phyloP scores from a whole-genome alignment of 64 coral and sea anemone species.

The Acropora yongei region DNA sequence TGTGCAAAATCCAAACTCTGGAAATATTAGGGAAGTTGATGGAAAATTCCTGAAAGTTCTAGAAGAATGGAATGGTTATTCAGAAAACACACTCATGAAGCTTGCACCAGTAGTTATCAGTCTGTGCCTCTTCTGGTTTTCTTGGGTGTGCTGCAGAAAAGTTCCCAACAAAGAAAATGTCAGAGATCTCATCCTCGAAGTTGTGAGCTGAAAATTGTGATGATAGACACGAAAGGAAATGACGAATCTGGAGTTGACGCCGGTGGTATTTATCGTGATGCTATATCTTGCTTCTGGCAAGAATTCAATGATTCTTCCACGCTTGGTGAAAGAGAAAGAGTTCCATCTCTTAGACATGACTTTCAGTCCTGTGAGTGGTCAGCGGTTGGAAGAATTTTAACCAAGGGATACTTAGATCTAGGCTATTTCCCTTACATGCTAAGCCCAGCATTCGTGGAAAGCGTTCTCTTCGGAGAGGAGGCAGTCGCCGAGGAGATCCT shows the following conservation, averaged over 20 bases:
- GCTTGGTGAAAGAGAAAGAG: slow-evolving; percentile 51
- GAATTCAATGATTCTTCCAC: slow-evolving; percentile 58
- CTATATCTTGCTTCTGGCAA: slow-evolving; percentile 38
- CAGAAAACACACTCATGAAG: no score
- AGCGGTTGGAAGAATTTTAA: slow-evolving; percentile 9
- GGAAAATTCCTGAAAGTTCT: no score
- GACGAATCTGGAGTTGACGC: slow-evolving; percentile 22
- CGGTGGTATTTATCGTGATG: slow-evolving; percentile 45
- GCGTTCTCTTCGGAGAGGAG: neutral
- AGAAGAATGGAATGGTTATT: no score
- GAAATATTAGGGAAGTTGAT: no score
- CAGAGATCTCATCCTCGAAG: slow-evolving; percentile 10
- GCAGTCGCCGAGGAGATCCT: slow-evolving; percentile 4
- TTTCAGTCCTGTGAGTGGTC: slow-evolving; percentile 36
- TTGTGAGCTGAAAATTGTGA: slow-evolving; percentile 3
- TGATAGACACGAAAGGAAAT: slow-evolving; percentile 33
- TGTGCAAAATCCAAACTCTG: no score
- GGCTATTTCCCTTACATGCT: slow-evolving; percentile 25
- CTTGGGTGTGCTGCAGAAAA: slow-evolving; percentile 10
- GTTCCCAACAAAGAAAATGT: no score
- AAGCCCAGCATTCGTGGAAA: neutral
- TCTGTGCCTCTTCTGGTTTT: no score
- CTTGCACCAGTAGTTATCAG: no score
- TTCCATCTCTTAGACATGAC: slow-evolving; percentile 59
- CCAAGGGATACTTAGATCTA: neutral